Evolutionary conservation across 1,140 invertebrate species (phyloP).

Genomic region (Sinella curviseta): DNA sequence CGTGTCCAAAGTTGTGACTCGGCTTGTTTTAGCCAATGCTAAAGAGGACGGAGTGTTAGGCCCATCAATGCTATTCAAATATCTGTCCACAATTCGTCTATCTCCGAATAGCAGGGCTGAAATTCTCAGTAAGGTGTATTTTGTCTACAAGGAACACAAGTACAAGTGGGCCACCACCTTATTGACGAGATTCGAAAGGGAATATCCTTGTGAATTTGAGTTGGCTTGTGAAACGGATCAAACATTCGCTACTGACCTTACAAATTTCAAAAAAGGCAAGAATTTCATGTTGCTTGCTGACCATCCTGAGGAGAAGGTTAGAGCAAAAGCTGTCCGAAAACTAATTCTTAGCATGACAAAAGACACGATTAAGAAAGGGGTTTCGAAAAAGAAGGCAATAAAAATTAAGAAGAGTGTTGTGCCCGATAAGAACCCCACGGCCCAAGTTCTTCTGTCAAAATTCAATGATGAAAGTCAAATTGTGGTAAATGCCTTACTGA

Average conservation of each 20-base stretch:
- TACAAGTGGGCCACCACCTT: slow-evolving; percentile 31
- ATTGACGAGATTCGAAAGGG: slow-evolving; percentile 33
- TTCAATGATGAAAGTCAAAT: slow-evolving; percentile 39
- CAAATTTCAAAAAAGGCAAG: slow-evolving; percentile 26
- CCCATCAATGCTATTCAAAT: slow-evolving; percentile 15
- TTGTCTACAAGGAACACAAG: slow-evolving; percentile 15
- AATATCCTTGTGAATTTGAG: slow-evolving; percentile 46
- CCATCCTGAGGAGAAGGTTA: slow-evolving; percentile 28
- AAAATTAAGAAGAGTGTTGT: background rate
- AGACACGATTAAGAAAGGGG: background rate
- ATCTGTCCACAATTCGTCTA: slow-evolving; percentile 25
- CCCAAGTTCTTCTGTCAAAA: background rate
- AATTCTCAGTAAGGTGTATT: slow-evolving; percentile 35
- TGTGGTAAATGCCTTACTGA: slow-evolving; percentile 30
- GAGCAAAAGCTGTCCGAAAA: slow-evolving; percentile 29
- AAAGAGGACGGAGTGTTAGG: background rate
- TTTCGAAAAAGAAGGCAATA: slow-evolving; percentile 14
- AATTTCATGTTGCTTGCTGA: slow-evolving; percentile 30
- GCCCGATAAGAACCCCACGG: slow-evolving; percentile 21
- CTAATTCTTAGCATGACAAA: background rate
- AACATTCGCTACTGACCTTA: slow-evolving; percentile 33
- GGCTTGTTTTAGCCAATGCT: slow-evolving; percentile 25
- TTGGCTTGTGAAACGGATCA: slow-evolving; percentile 35
- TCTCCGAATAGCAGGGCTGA: slow-evolving; percentile 34
- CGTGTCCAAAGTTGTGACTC: slow-evolving; percentile 20